A percentile compares a stretch with the other conserved stretches of the same genome.
These are phyloP conservation scores for Poeciliopsis presidionis DNA, from an alignment of 2,797 vertebrate species.

Conservation along the genomic window DNA sequence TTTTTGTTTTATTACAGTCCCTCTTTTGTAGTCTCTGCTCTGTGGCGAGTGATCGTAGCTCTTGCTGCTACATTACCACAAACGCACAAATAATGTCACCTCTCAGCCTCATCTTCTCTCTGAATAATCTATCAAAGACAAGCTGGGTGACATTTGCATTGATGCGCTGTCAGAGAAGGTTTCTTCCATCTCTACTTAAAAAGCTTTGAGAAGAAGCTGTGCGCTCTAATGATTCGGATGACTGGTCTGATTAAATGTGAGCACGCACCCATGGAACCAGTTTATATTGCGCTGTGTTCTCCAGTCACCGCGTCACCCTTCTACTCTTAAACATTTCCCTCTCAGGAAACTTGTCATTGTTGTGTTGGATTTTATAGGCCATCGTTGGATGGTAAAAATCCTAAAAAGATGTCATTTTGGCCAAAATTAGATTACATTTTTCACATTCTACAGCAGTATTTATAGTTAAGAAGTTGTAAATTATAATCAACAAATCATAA, in stretches of 20 bases:
- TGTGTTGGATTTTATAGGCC: conserved; percentile 25
- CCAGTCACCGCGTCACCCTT: conserved; percentile 19
- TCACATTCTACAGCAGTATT: background rate
- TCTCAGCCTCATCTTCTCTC: conserved; percentile 25
- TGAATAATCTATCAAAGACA: conserved; percentile 70
- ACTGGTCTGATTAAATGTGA: conserved; percentile 56
- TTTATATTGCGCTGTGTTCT: conserved; percentile 41
- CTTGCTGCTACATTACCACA: conserved; percentile 61
- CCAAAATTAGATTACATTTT: conserved; percentile 19
- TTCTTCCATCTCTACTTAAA: conserved; percentile 54
- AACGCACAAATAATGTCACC: conserved; percentile 64
- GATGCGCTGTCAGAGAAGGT: conserved; percentile 55
- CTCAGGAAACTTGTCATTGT: conserved; percentile 22
- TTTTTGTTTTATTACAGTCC: background rate
- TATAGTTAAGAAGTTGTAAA: conserved; percentile 15
- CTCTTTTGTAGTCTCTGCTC: conserved; percentile 11
- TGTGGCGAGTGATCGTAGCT: conserved; percentile 34
- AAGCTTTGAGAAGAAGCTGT: conserved; percentile 44
- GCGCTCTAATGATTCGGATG: conserved; percentile 61
- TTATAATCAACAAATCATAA: conserved; percentile 14
- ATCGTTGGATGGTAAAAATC: conserved; percentile 3
- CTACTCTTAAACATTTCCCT: conserved; percentile 21
- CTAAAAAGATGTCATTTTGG: conserved; percentile 4
- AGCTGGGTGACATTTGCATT: conserved; percentile 57
- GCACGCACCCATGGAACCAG: conserved; percentile 34